Evolutionary conservation across 2,888 invertebrate genomes (phyloP), one percentile per base, ranked within the genome.

Genomic region (Drepanosiphum platanoidis): DNA sequence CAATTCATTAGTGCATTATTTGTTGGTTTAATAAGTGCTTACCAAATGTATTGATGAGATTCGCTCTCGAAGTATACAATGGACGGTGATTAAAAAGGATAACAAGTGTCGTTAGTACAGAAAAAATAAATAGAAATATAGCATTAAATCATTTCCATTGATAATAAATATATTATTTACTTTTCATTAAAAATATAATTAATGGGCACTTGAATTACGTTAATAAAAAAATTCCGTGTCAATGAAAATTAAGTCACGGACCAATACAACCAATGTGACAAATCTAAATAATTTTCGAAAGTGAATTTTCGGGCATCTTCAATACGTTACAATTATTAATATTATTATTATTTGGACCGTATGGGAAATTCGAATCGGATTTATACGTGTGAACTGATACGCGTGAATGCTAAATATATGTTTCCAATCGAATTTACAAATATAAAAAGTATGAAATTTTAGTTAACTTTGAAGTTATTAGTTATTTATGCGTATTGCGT

Each of bases 141-240:
- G 46, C 3, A 52, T 70, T 80, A 80, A 80, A 34, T 52, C 52
- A 52, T 52, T 70, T 36, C 27, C 32, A 66, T 79, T 52, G 68
- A 36, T 36, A 34, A 68, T 30, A 30, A 1, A 30, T 79, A 1
- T 79, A n/a, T 52, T 80, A 18, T 80, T 80, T 52, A 80, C 18
- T 46, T 79, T 80, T 70, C 36, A 80, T 80, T 27, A 70, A 70
- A 80, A 80, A 34, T 27, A 15, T 52, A 80, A 80, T 80, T 52
- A 80, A 70, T 52, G 18, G 27, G 27, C 18, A 70, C 68, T 70
- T 32, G 18, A 68, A 70, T 27, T 5, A 2, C 5, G 42, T 66
- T n/a, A 32, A 66, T 32, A 15, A 66, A 79, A 66, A n/a, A 78
- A 66, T 66, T 22, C 22, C 4, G 9, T 64, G 30, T 42, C 30